phyloP scores from a whole-genome alignment of 35 echinoderm and acorn worm species.

The Holothuria glaberrima region DNA sequence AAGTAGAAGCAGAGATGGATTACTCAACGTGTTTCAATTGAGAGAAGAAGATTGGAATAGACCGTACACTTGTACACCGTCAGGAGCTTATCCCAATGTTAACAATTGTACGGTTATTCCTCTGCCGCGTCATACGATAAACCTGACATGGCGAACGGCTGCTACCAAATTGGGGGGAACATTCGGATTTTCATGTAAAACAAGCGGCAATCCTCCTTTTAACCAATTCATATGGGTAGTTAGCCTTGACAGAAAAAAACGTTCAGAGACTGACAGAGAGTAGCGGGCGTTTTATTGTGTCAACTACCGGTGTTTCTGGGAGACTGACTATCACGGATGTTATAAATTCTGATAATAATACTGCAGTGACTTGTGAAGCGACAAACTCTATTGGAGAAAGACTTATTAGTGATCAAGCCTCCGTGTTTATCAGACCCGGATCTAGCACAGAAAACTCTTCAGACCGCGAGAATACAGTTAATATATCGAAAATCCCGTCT shows the following conservation, averaged over 20 bases:
- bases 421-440: no score
- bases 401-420: no score
- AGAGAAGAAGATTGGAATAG: conserved; percentile 15
- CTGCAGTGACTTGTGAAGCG: conserved; percentile 28
- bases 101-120: conserved; percentile 41
- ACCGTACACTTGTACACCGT: conserved; percentile 49
- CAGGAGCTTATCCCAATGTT: conserved; percentile 3
- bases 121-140: background rate
- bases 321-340: conserved; percentile 25
- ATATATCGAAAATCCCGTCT: no score
- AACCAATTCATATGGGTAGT: conserved; percentile 20
- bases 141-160: background rate
- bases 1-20: background rate
- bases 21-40: background rate
- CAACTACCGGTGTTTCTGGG: background rate
- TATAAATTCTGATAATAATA: conserved; percentile 29
- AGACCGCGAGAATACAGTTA: no score
- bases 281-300: conserved; percentile 38
- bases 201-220: conserved; percentile 24
- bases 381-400: conserved; percentile 2
- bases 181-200: conserved; percentile 16
- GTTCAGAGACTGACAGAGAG: background rate
- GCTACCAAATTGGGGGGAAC: background rate
- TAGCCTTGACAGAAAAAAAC: background rate
- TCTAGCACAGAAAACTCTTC: no score